Conservation (phyloP, 2,888 invertebrate species). For the Trissonchulus sp. region DNA sequence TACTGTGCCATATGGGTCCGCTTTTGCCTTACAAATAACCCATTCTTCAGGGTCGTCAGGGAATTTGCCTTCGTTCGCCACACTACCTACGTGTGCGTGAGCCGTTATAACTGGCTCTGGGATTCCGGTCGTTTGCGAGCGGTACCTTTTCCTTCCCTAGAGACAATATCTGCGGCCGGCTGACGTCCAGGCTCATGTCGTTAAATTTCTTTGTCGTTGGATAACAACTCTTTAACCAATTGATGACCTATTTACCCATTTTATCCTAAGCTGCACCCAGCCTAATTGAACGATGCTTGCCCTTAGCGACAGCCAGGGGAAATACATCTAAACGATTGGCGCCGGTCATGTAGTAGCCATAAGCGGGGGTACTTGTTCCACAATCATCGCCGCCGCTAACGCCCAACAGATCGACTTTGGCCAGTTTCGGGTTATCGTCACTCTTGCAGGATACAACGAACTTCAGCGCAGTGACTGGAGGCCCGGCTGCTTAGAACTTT, state of each 20-base stretch:
- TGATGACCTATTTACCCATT: background rate
- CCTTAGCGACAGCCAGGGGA: slow-evolving; percentile 4
- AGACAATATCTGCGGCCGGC: background rate
- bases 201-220: background rate
- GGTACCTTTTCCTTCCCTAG: background rate
- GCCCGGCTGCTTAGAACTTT: background rate
- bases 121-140: background rate
- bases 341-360: background rate
- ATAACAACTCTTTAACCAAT: background rate
- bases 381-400: background rate
- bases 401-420: background rate
- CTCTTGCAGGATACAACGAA: background rate
- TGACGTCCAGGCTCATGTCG: background rate
- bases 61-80: background rate
- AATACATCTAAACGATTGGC: slow-evolving; percentile 1
- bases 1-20: background rate
- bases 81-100: background rate
- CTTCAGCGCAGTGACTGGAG: background rate
- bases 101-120: background rate
- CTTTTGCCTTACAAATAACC: background rate
- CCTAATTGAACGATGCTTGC: slow-evolving; percentile 1
- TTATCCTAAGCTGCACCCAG: background rate
- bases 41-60: background rate
- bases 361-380: background rate
- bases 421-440: background rate